Evolutionary conservation across 2,797 vertebrate genomes (phyloP).

Genomic region (Helarctos malayanus): DNA sequence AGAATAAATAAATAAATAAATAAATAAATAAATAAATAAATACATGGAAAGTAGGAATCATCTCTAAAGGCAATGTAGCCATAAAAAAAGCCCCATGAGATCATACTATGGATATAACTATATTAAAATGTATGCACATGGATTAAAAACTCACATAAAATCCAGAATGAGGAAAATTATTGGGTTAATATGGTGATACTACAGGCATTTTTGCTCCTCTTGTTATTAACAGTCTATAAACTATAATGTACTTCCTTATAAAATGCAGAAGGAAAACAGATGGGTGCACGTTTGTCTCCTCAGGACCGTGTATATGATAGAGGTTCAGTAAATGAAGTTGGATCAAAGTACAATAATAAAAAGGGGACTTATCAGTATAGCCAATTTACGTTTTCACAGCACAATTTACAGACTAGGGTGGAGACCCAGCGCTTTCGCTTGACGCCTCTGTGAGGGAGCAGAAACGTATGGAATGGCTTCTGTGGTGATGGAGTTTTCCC

Average conservation of each 20-base stretch:
- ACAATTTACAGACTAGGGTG: neutral
- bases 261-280: neutral
- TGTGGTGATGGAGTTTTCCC: too few relatives aligned
- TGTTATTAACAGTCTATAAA: neutral
- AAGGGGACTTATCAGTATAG: too few relatives aligned
- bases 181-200: neutral
- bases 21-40: neutral
- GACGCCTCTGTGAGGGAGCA: neutral
- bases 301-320: rapidly evolving
- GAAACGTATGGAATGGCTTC: neutral
- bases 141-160: neutral
- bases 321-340: neutral
- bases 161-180: neutral
- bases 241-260: neutral
- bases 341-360: neutral
- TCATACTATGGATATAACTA: neutral
- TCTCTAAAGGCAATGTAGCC: neutral
- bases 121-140: neutral
- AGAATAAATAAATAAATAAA: neutral
- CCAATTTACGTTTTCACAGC: neutral
- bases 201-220: neutral
- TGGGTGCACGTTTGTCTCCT: neutral
- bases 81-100: neutral
- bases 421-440: neutral
- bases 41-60: neutral